Evolutionary conservation across 2,113 vertebrate species (phyloP).

Genomic region (Pandion haliaetus): DNA sequence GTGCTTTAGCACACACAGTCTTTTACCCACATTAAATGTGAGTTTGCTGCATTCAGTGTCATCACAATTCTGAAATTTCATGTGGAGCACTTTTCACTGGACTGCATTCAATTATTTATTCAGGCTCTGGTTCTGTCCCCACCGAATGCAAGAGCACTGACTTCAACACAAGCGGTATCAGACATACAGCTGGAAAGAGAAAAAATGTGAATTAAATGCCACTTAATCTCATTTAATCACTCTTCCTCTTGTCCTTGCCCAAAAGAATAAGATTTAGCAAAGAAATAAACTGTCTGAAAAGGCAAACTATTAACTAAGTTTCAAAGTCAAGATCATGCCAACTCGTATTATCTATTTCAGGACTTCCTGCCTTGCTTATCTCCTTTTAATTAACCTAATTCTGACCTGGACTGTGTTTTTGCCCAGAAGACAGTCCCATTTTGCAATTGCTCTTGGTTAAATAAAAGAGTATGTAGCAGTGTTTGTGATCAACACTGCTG

Average conservation of each 20-base stretch:
- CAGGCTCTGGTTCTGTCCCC: background rate
- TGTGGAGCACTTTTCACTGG: background rate
- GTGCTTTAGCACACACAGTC: background rate
- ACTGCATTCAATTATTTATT: background rate
- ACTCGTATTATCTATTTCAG: constrained; percentile 23
- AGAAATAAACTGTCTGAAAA: background rate
- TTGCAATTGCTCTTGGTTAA: constrained; percentile 17
- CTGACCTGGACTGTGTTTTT: constrained; percentile 9
- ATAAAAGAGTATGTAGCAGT: background rate
- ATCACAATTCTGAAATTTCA: background rate
- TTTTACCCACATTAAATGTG: background rate
- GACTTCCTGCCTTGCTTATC: constrained; percentile 25
- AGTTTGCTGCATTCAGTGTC: background rate
- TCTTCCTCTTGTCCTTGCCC: background rate
- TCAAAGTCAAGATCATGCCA: constrained; percentile 38
- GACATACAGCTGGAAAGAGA: background rate
- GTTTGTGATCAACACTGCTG: background rate
- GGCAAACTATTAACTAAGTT: constrained; percentile 26
- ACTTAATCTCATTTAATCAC: constrained; percentile 28
- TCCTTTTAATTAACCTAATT: constrained; percentile 55
- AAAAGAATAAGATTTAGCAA: background rate
- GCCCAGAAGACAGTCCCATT: background rate
- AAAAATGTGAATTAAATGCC: background rate
- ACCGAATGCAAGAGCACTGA: background rate
- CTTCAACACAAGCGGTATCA: background rate